Evolutionary conservation across 2,888 invertebrate genomes (phyloP).

Genomic region (Heliconius erato): DNA sequence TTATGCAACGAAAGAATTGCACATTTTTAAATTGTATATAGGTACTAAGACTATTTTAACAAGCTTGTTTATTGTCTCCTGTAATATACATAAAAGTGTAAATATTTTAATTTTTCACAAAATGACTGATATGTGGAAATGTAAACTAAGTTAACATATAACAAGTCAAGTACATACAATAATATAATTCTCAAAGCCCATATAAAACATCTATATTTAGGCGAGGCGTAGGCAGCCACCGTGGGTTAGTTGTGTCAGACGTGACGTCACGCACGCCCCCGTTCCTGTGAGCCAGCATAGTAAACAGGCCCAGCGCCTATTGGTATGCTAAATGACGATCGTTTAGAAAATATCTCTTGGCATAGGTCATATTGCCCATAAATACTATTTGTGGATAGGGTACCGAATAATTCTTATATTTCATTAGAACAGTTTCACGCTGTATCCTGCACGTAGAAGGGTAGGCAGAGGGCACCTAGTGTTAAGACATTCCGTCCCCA

Average conservation of each 20-base stretch:
- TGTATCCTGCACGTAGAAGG: no score
- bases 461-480: not conserved
- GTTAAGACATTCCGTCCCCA: not conserved
- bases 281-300: slow-evolving; percentile 35
- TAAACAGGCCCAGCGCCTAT: slow-evolving; percentile 20
- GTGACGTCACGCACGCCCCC: slow-evolving; percentile 50
- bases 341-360: slow-evolving; percentile 25
- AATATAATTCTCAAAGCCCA: not conserved
- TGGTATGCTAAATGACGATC: slow-evolving; percentile 28
- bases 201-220: slow-evolving; percentile 30
- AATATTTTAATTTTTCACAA: no score
- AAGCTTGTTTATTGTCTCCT: no score
- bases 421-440: not conserved
- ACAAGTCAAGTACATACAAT: not conserved
- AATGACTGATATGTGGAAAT: not conserved
- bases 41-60: no score
- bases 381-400: not conserved
- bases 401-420: not conserved
- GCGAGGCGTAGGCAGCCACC: slow-evolving; percentile 20
- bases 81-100: no score
- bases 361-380: slow-evolving; percentile 21
- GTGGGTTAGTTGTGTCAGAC: slow-evolving; percentile 40
- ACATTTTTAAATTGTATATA: no score
- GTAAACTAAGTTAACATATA: not conserved
- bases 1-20: no score